phyloP scores from a whole-genome alignment of 2,888 invertebrate species.

The Caenorhabditis wallacei region DNA sequence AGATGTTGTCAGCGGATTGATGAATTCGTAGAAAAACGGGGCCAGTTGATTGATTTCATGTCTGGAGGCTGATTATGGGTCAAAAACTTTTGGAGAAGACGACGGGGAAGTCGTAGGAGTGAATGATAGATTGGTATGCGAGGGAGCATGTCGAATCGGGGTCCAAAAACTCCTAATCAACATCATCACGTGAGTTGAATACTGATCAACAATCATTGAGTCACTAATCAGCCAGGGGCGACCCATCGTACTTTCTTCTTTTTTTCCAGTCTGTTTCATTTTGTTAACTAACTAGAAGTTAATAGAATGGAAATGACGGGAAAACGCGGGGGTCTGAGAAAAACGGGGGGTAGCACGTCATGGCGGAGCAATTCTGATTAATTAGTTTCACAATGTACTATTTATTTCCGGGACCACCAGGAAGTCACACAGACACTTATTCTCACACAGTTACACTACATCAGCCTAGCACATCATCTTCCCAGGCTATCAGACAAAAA shows the following conservation, averaged over 20 bases:
- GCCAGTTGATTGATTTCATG: constrained; percentile 48
- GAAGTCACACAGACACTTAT: not conserved
- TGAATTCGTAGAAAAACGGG: constrained; percentile 15
- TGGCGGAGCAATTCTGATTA: constrained; percentile 29
- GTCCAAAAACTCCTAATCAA: constrained; percentile 11
- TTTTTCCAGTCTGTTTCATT: constrained; percentile 41
- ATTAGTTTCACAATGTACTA: constrained; percentile 29
- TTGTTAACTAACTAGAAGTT: constrained; percentile 27
- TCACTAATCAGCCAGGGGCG: constrained; percentile 29
- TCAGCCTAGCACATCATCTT: too few species aligned
- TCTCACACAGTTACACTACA: too few species aligned
- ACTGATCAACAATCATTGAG: constrained; percentile 51
- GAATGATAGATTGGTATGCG: constrained; percentile 59
- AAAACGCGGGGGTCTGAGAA: constrained; percentile 24
- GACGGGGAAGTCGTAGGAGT: constrained; percentile 27
- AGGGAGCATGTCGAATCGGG: constrained; percentile 10
- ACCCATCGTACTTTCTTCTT: constrained; percentile 15
- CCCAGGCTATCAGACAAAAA: too few species aligned
- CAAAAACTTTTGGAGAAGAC: constrained; percentile 24
- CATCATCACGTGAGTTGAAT: constrained; percentile 52
- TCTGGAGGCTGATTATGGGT: constrained; percentile 33
- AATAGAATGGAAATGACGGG: constrained; percentile 31
- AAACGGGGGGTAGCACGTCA: constrained; percentile 29
- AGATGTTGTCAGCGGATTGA: constrained; percentile 26
- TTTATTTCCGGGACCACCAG: not conserved